These are phyloP conservation scores for Fratercula arctica DNA, from an alignment of 2,797 vertebrate genomes.

Conservation along the genomic window DNA sequence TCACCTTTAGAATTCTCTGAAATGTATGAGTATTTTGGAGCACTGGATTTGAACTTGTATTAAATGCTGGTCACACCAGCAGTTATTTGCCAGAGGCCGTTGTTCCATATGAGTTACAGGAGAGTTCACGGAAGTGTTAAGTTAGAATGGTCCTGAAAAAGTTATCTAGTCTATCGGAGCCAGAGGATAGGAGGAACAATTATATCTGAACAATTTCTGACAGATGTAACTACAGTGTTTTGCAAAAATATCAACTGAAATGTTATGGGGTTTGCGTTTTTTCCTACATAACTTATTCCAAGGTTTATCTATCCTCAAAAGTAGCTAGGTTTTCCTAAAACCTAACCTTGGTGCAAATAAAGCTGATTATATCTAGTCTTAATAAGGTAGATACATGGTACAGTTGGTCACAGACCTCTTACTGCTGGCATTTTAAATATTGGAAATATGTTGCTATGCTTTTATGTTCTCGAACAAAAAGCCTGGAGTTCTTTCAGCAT, in stretches of 20 bases:
- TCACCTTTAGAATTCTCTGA: not conserved
- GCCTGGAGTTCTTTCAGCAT: not conserved
- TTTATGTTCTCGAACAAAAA: not conserved
- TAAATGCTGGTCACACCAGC: not conserved
- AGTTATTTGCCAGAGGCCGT: not conserved
- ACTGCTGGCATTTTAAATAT: not conserved
- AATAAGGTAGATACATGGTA: not conserved
- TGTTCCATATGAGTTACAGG: not conserved
- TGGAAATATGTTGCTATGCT: not conserved
- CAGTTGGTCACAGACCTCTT: not conserved
- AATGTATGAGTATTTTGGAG: not conserved
- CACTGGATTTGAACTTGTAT: not conserved
- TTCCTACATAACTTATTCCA: not conserved
- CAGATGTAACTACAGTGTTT: not conserved
- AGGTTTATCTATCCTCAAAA: not conserved
- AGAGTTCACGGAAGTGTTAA: not conserved
- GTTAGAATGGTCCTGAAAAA: not conserved
- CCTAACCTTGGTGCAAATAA: not conserved
- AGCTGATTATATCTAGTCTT: not conserved
- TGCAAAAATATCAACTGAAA: not conserved
- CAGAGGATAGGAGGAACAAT: not conserved
- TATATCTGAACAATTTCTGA: not conserved
- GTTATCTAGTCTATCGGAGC: not conserved
- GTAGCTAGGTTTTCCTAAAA: not conserved
- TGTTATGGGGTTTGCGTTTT: rapidly evolving